A percentile compares a stretch with the other conserved stretches of the same genome.
These are phyloP conservation scores for Trissonchulus latispiculum DNA, from an alignment of 2,888 invertebrate species.

Conservation along the genomic window DNA sequence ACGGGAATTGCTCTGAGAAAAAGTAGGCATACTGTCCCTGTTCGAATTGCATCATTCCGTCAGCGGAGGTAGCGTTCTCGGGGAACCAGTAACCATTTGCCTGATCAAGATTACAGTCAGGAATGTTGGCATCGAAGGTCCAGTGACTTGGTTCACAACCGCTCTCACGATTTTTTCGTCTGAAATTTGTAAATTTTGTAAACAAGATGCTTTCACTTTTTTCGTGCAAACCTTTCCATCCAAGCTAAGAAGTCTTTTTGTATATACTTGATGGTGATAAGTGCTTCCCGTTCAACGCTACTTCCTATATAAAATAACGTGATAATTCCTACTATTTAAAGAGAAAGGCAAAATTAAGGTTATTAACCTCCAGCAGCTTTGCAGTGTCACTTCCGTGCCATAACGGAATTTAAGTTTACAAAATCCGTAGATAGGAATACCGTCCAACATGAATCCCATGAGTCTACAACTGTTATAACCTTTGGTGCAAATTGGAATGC, in stretches of 20 bases:
- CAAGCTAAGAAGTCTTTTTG: too few species aligned
- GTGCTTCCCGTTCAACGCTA: too few species aligned
- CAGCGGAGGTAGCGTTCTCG: not conserved
- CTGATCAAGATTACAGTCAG: constrained; percentile 19
- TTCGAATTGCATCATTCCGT: constrained; percentile 13
- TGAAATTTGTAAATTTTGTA: too few species aligned
- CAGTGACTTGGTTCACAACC: constrained; percentile 17
- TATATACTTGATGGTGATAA: too few species aligned
- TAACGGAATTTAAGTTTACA: not conserved
- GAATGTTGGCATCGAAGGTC: not conserved
- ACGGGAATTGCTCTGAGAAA: constrained; percentile 20
- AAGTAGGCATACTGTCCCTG: constrained; percentile 20
- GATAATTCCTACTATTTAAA: too few species aligned
- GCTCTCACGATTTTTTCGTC: not conserved
- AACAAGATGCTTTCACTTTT: too few species aligned
- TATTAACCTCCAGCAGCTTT: not conserved
- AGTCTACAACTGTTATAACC: constrained; percentile 14
- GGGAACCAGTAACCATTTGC: constrained; percentile 20
- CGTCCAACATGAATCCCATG: constrained; percentile 18
- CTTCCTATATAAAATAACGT: too few species aligned
- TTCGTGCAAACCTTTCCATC: too few species aligned
- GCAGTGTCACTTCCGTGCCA: not conserved
- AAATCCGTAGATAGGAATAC: constrained; percentile 20
- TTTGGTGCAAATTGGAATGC: constrained; percentile 12
- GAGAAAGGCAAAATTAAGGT: too few species aligned